Evolutionary conservation across 2,113 vertebrate species (phyloP).

Genomic region (Elephas maximus): DNA sequence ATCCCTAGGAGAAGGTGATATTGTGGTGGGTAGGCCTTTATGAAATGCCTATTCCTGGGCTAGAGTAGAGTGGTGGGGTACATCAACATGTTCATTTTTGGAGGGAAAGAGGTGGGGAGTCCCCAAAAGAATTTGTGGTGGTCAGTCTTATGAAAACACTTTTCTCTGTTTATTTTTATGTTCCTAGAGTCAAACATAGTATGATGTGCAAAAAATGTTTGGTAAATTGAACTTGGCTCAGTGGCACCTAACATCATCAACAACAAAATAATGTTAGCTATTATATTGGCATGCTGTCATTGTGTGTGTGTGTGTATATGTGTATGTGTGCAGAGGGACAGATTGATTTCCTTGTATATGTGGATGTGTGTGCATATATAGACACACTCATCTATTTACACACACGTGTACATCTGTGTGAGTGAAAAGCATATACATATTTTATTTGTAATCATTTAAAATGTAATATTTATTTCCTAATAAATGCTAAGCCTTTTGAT

Average conservation of each 20-base stretch:
- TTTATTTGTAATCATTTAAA: constrained; percentile 34
- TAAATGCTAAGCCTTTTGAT: background rate
- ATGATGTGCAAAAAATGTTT: background rate
- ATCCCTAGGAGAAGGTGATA: background rate
- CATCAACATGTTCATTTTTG: background rate
- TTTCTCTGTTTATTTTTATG: background rate
- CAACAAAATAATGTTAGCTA: background rate
- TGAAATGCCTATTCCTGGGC: background rate
- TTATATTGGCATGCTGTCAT: background rate
- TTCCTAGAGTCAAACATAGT: background rate
- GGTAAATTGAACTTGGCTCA: background rate
- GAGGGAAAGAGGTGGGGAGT: background rate
- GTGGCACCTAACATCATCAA: background rate
- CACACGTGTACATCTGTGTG: background rate
- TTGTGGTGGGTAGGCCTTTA: background rate
- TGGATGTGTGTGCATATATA: background rate
- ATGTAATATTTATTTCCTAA: constrained; percentile 4
- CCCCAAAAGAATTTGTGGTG: background rate
- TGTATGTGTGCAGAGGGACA: background rate
- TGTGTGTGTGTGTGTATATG: background rate
- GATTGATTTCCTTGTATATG: background rate
- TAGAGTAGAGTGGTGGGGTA: background rate
- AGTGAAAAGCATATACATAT: background rate
- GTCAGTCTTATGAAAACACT: background rate
- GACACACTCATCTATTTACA: background rate